These are phyloP conservation scores for Pangasianodon gigas DNA, from an alignment of 2,113 vertebrate genomes.

Conservation along the genomic window DNA sequence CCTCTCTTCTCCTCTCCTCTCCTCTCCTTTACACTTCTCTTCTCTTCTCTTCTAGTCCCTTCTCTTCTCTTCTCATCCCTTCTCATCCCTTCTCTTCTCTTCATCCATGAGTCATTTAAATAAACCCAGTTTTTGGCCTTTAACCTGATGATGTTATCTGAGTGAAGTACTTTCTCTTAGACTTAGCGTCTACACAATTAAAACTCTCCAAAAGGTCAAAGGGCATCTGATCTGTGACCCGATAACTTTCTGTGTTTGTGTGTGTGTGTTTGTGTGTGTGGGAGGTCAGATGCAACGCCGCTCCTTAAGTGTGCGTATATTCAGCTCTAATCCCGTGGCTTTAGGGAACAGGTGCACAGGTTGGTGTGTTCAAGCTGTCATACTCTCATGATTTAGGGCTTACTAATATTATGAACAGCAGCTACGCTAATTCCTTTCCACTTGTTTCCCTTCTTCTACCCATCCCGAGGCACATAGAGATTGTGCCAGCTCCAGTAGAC, in stretches of 20 bases:
- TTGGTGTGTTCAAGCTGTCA: not conserved
- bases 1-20: not conserved
- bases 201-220: slow-evolving; percentile 5
- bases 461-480: too few relatives aligned
- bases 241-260: slow-evolving; percentile 11
- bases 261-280: slow-evolving; percentile 34
- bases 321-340: not conserved
- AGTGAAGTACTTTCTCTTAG: not conserved
- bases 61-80: not conserved
- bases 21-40: not conserved
- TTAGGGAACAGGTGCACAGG: slow-evolving; percentile 59
- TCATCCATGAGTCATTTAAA: not conserved
- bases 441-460: too few relatives aligned
- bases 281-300: slow-evolving; percentile 1
- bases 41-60: not conserved
- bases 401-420: too few relatives aligned
- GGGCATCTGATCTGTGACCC: not conserved
- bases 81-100: not conserved
- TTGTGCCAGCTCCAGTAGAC: too few relatives aligned
- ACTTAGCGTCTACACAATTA: not conserved
- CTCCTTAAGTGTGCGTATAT: not conserved
- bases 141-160: not conserved
- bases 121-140: not conserved
- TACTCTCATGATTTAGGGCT: too few relatives aligned
- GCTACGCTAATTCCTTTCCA: too few relatives aligned